A percentile compares a stretch with the other conserved stretches of the same genome.
Evolutionary conservation across 2,888 invertebrate genomes (phyloP).

Genomic region (Agrilus mali): DNA sequence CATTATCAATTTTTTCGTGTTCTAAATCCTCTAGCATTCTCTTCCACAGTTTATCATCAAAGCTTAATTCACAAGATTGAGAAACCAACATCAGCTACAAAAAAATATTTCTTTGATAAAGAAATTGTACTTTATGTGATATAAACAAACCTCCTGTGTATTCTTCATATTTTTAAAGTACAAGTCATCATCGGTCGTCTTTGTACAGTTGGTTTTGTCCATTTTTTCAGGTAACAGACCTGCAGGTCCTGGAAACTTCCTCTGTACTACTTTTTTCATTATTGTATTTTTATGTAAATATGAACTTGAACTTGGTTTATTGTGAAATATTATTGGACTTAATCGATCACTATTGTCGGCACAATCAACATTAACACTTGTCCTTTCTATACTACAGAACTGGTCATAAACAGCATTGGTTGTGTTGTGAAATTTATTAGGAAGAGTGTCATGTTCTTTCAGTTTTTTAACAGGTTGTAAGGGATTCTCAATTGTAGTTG

Average conservation of each 20-base stretch:
- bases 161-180: no score
- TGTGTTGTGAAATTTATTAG: no score
- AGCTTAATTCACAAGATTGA: slow-evolving; percentile 18
- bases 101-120: slow-evolving; percentile 1
- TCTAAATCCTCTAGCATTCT: slow-evolving; percentile 19
- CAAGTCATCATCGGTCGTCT: slow-evolving; percentile 4
- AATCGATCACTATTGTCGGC: no score
- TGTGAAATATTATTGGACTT: no score
- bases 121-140: background rate
- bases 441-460: no score
- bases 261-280: slow-evolving; percentile 14
- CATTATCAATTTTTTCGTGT: background rate
- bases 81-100: slow-evolving; percentile 16
- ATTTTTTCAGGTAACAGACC: slow-evolving; percentile 16
- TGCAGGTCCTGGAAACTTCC: slow-evolving; percentile 23
- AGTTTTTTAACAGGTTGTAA: no score
- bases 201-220: slow-evolving; percentile 6
- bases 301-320: no score
- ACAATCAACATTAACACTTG: no score
- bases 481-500: no score
- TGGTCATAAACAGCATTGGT: no score
- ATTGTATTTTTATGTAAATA: slow-evolving; percentile 1
- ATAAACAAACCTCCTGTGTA: background rate
- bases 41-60: slow-evolving; percentile 20
- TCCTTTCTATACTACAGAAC: no score